Conservation (phyloP, 2,888 invertebrate genomes). For the Cephus runcator region DNA sequence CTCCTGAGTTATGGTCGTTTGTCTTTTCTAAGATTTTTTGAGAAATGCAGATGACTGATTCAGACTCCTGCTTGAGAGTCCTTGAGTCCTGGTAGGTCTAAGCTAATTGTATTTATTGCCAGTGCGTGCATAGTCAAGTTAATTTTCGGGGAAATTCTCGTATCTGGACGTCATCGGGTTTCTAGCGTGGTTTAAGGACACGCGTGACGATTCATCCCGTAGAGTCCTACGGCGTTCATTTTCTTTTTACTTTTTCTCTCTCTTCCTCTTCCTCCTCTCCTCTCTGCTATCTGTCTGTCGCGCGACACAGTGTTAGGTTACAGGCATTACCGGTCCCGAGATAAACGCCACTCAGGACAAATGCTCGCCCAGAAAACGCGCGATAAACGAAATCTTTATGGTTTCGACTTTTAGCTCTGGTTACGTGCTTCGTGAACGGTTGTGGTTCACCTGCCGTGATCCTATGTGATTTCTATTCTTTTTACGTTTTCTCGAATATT, state of each 20-base stretch:
- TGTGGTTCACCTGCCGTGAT: constrained; percentile 34
- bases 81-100: not conserved
- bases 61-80: not conserved
- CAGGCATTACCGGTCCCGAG: constrained; percentile 52
- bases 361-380: constrained; percentile 49
- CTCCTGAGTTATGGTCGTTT: not conserved
- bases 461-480: constrained; percentile 8
- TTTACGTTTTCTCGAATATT: constrained; percentile 7
- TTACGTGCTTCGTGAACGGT: constrained; percentile 10
- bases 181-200: not conserved
- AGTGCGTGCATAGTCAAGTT: not conserved
- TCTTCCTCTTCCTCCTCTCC: constrained; percentile 16
- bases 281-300: constrained; percentile 46
- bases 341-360: constrained; percentile 55
- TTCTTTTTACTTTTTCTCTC: constrained; percentile 12
- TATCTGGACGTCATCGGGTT: not conserved
- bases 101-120: constrained; percentile 5
- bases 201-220: constrained; percentile 19
- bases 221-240: constrained; percentile 7
- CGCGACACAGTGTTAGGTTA: constrained; percentile 55
- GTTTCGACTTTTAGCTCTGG: constrained; percentile 32
- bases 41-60: not conserved
- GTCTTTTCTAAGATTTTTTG: not conserved
- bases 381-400: constrained; percentile 51
- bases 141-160: not conserved